A percentile compares a stretch with the other conserved stretches of the same genome.
Conservation (phyloP, 2,888 invertebrate species). For the Chymomyza caudatula region DNA sequence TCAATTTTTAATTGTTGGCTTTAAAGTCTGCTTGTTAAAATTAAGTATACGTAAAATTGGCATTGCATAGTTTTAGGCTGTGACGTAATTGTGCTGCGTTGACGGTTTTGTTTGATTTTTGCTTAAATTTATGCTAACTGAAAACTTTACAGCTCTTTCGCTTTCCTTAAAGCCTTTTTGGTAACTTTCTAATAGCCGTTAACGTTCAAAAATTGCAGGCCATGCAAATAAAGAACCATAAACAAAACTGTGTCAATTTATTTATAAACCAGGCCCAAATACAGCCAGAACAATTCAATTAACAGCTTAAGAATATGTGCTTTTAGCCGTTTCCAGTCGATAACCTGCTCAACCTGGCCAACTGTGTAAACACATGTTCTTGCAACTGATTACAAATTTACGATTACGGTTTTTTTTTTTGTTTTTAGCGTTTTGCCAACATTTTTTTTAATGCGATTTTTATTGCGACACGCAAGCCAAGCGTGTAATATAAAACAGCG, state of each 20-base stretch:
- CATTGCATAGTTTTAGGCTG: constrained; percentile 63
- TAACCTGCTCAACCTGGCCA: constrained; percentile 18
- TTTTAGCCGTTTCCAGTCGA: constrained; percentile 19
- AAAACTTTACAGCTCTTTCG: constrained; percentile 13
- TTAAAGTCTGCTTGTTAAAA: constrained; percentile 54
- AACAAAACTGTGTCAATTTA: constrained; percentile 56
- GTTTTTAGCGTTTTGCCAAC: constrained; percentile 30
- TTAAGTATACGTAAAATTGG: constrained; percentile 31
- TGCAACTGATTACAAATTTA: constrained; percentile 67
- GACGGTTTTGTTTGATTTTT: constrained; percentile 17
- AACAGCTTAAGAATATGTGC: constrained; percentile 30
- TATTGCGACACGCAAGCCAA: constrained; percentile 50
- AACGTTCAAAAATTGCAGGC: constrained; percentile 1
- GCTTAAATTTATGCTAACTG: constrained; percentile 25
- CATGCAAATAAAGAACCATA: not conserved
- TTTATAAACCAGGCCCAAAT: constrained; percentile 35
- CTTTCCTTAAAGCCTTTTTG: constrained; percentile 12
- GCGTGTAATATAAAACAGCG: constrained; percentile 43
- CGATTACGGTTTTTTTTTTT: constrained; percentile 54
- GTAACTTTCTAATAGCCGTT: constrained; percentile 41
- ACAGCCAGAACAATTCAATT: constrained; percentile 44
- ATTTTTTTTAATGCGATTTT: constrained; percentile 44
- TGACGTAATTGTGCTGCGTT: not conserved
- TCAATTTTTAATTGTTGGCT: constrained; percentile 64
- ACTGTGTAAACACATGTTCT: constrained; percentile 64